phyloP scores from a whole-genome alignment of 2,888 invertebrate genomes.

The Ennomos fuscantarius region DNA sequence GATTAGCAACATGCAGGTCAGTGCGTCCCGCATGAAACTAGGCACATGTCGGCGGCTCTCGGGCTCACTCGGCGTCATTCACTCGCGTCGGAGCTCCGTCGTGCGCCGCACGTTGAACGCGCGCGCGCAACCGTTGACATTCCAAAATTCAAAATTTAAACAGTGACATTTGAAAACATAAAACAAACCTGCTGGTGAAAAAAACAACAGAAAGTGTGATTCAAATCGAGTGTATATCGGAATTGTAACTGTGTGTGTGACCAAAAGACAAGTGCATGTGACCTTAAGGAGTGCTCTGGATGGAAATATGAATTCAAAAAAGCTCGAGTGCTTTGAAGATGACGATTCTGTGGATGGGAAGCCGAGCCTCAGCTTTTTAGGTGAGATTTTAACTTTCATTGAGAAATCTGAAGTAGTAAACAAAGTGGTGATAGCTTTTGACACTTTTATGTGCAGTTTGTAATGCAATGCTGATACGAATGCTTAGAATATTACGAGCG shows the following conservation, averaged over 20 bases:
- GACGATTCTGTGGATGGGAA: constrained; percentile 77
- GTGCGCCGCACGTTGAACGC: constrained; percentile 57
- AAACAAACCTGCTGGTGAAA: constrained; percentile 44
- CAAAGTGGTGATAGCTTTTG: constrained; percentile 42
- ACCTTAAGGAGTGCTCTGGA: constrained; percentile 54
- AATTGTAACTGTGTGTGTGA: constrained; percentile 44
- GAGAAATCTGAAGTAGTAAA: constrained; percentile 26
- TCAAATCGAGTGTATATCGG: constrained; percentile 29
- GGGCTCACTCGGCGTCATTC: constrained; percentile 53
- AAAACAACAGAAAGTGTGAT: constrained; percentile 20
- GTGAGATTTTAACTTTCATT: constrained; percentile 55
- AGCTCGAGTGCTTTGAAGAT: constrained; percentile 78
- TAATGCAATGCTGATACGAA: constrained; percentile 28
- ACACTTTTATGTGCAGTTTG: constrained; percentile 38
- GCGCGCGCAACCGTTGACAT: constrained; percentile 65
- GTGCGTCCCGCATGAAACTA: constrained; percentile 62
- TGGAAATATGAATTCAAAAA: constrained; percentile 80
- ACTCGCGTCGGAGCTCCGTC: constrained; percentile 72
- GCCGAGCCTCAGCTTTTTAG: constrained; percentile 82
- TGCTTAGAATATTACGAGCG: constrained; percentile 31
- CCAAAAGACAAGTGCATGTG: constrained; percentile 74
- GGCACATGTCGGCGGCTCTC: constrained; percentile 51
- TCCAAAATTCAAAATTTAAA: constrained; percentile 65
- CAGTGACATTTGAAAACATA: constrained; percentile 48
- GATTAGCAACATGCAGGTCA: constrained; percentile 76